Evolutionary conservation across 2,113 vertebrate species (phyloP).

Genomic region (Sorex fumeus): DNA sequence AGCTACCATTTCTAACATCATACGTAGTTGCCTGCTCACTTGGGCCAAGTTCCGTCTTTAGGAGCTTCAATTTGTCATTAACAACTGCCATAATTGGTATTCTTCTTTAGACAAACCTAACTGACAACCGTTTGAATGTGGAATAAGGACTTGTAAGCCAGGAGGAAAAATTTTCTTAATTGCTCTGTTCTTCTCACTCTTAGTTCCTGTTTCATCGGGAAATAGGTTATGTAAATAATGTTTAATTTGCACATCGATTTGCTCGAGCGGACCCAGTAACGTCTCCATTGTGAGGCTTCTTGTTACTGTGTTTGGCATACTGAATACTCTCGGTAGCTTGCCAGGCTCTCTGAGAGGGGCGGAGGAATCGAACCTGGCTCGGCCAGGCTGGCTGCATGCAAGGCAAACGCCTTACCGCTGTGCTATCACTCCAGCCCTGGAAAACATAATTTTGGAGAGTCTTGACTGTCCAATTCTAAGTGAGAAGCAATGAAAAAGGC

Average conservation of each 20-base stretch:
- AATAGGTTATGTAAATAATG: not conserved
- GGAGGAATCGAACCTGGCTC: no score
- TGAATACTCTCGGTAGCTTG: no score
- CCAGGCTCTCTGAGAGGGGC: no score
- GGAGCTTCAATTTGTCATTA: not conserved
- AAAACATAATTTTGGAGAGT: not conserved
- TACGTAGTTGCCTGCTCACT: not conserved
- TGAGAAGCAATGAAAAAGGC: constrained; percentile 22
- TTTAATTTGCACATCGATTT: not conserved
- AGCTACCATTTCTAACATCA: not conserved
- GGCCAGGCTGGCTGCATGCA: no score
- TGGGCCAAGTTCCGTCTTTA: not conserved
- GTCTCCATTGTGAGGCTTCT: no score
- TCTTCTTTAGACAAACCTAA: not conserved
- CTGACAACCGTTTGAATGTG: not conserved
- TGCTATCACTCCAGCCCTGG: no score
- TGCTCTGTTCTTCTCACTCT: not conserved
- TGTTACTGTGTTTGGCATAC: no score
- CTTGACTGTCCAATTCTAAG: not conserved
- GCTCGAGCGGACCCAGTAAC: no score
- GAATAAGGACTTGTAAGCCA: not conserved
- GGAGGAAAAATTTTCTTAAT: constrained; percentile 12
- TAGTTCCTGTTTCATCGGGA: not conserved
- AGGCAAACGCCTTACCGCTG: no score
- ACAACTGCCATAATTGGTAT: not conserved